Evolutionary conservation across 1,140 invertebrate species (phyloP), one percentile per base, ranked within the genome.

Genomic region (Zaprionus ornatus): DNA sequence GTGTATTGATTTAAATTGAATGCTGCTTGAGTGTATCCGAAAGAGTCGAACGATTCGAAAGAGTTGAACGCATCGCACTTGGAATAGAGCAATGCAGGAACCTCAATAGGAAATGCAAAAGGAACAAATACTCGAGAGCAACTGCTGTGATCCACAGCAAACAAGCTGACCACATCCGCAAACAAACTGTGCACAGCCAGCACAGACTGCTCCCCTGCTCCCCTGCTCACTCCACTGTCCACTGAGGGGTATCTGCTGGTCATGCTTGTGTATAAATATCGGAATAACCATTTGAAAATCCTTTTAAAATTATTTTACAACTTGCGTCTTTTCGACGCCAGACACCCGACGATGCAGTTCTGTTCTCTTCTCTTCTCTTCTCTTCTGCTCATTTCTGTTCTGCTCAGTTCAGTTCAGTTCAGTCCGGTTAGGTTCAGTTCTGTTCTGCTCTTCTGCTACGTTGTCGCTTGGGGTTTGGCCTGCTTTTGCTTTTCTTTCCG

Each of bases 261-360:
- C 84, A 67, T 79, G 85, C 74, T 61, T 69, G 65, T 81, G 80
- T 81, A 88, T 88, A 88, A 88, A 88, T 88, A 88, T 88, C 81
- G 79, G 72, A 72, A 88, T 88, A 88, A 88, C 71, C 85, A 90
- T 90, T 84, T 79, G 85, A 70, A 85, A 90, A 88, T 88, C 84
- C 85, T 90, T 81, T 88, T 88, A 88, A 81, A 88, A 90, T 90
- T 88, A 88, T 88, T 84, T 90, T 72, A 75, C 80, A 88, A 87
- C 85, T 90, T 90, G 81, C 78, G 85, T 88, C 85, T 88, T 88
- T 88, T 88, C 72, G 75, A 88, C 75, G 85, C 86, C 85, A 74
- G 73, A 69, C 42, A 55, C 15, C 3, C 55, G 52, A 54, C 40
- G 21, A 54, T 17, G 15, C 19, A n/a, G 48, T 25, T 13, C n/a